Evolutionary conservation across 2,113 vertebrate species (phyloP).

Genomic region (Progne subis): DNA sequence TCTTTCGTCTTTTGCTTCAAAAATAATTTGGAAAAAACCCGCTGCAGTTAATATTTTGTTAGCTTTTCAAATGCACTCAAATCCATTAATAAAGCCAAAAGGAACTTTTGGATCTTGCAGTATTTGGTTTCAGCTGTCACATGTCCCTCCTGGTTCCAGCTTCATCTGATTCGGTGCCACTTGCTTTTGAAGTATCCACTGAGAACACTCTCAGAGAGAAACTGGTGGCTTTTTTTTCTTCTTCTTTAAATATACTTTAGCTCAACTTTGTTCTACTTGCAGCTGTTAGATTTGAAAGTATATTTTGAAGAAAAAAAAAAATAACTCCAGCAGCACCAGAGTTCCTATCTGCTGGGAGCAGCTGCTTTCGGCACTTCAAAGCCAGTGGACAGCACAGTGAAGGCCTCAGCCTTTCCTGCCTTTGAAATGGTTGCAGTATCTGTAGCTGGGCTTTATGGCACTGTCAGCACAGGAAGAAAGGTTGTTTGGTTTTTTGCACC

Average conservation of each 20-base stretch:
- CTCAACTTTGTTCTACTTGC: constrained; percentile 67
- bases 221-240: background rate
- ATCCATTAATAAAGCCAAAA: background rate
- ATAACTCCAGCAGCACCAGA: constrained; percentile 35
- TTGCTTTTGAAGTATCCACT: constrained; percentile 61
- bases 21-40: background rate
- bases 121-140: background rate
- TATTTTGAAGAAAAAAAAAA: constrained; percentile 60
- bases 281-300: constrained; percentile 69
- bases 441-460: constrained; percentile 29
- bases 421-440: constrained; percentile 64
- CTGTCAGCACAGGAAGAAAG: constrained; percentile 52
- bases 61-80: background rate
- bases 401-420: constrained; percentile 71
- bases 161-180: constrained; percentile 19
- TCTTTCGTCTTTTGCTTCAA: background rate
- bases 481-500: constrained; percentile 41
- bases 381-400: constrained; percentile 57
- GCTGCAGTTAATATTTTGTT: background rate
- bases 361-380: constrained; percentile 71
- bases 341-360: constrained; percentile 71
- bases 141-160: background rate
- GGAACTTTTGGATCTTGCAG: background rate
- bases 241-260: constrained; percentile 59
- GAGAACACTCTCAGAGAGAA: constrained; percentile 39